A percentile compares a stretch with the other conserved stretches of the same genome.
Evolutionary conservation across 2,113 vertebrate genomes (phyloP).

Genomic region (Spilogale gracilis): DNA sequence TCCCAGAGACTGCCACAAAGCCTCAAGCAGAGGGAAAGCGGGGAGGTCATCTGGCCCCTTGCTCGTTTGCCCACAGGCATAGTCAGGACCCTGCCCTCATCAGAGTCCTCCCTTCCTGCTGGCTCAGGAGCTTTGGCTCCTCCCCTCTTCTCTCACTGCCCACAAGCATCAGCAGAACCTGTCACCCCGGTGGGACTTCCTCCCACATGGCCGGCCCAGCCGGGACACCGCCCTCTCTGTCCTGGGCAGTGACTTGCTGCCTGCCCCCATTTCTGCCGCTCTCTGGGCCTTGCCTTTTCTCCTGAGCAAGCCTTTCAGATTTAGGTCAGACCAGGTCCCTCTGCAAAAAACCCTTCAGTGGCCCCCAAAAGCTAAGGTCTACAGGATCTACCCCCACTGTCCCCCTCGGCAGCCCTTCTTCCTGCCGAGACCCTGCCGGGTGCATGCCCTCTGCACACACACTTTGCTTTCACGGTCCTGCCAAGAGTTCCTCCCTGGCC

Average conservation of each 20-base stretch:
- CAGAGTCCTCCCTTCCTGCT: fast-evolving
- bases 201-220: not conserved
- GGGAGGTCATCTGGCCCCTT: not conserved
- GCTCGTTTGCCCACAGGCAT: not conserved
- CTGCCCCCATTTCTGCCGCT: not conserved
- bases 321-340: not conserved
- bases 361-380: not conserved
- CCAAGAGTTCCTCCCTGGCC: not conserved
- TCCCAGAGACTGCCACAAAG: not conserved
- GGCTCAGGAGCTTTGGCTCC: not conserved
- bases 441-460: fast-evolving
- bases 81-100: not conserved
- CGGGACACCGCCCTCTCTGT: fast-evolving
- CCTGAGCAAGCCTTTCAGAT: not conserved
- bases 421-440: too few relatives aligned
- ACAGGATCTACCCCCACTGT: not conserved
- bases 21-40: not conserved
- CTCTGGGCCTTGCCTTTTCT: not conserved
- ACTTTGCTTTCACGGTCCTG: not conserved
- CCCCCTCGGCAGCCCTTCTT: fast-evolving
- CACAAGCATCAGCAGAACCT: not conserved
- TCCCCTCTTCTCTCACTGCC: not conserved
- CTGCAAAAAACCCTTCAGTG: not conserved
- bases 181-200: too few relatives aligned
- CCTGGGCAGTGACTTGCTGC: not conserved